phyloP scores from a whole-genome alignment of 2,888 invertebrate genomes.

The Melanophora roralis region DNA sequence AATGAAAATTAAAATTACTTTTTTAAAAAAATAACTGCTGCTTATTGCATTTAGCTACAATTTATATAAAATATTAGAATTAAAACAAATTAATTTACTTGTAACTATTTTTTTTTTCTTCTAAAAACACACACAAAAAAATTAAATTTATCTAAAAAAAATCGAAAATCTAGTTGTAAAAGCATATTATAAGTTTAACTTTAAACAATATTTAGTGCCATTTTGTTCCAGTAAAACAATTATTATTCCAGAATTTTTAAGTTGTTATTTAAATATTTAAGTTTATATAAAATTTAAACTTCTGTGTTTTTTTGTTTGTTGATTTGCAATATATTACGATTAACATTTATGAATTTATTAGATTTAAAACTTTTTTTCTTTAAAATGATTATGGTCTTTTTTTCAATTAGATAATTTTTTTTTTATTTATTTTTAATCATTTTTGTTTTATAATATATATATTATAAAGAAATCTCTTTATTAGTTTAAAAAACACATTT shows the following conservation, averaged over 20 bases:
- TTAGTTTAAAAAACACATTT: neutral
- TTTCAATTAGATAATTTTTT: conserved; percentile 37
- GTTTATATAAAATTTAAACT: conserved; percentile 4
- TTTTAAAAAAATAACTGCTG: conserved; percentile 47
- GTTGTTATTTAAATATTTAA: conserved; percentile 62
- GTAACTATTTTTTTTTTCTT: conserved; percentile 29
- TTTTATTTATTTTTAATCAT: neutral
- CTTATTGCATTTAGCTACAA: conserved; percentile 58
- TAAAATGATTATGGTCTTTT: neutral
- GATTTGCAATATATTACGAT: conserved; percentile 45
- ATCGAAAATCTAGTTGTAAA: neutral
- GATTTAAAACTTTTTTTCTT: conserved; percentile 16
- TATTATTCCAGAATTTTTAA: conserved; percentile 33
- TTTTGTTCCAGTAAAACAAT: conserved; percentile 38
- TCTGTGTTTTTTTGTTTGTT: neutral
- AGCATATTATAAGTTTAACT: conserved; percentile 41
- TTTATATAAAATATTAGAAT: conserved; percentile 31
- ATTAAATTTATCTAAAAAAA: conserved; percentile 19
- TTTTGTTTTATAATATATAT: no score
- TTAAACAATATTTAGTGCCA: conserved; percentile 57
- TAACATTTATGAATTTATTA: conserved; percentile 52
- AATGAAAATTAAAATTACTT: conserved; percentile 45
- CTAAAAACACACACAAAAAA: conserved; percentile 1
- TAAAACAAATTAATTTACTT: conserved; percentile 21
- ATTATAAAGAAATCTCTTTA: no score